Evolutionary conservation across 1,140 invertebrate genomes (phyloP), one percentile per base, ranked within the genome.

Genomic region (Melipona quadrifasciata): DNA sequence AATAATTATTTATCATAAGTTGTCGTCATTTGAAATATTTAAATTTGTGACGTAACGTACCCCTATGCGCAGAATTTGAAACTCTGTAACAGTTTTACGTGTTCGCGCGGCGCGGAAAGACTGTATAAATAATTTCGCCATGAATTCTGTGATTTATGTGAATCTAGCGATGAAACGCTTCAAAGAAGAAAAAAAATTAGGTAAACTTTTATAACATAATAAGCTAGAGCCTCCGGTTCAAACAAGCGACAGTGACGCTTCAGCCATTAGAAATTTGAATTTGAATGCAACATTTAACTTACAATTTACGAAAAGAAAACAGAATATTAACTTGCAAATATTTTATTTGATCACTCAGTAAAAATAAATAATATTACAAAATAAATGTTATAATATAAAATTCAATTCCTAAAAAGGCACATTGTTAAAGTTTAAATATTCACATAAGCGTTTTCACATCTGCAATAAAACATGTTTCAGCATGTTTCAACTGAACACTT

Each of bases 311-410:
- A 34, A 21, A 57, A 31, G 0, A 55, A 39, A 21, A 11, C 55
- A 39, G 1, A 19, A 80, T 51, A 51, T 14, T 14, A 24, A 6
- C 2, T 47, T 47, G 24, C n/a, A 61, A 64, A 79, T 79, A 84
- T 79, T 84, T 31, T 3, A 21, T 21, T 6, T 24, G 39, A 27
- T 61, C 16, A 4, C 10, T 31, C 14, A 51, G 11, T 71, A 31
- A 8, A 72, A 71, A 84, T 84, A 84, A 61, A 83, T 77, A 82
- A 1, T 21, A 70, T 78, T 64, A 79, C 1, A 84, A 84, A 84
- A 84, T 78, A 64, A 24, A 55, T 55, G n/a, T 79, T 51, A 21
- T 31, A 11, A 61, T 34, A 83, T 24, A 71, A 61, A 84, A 72
- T 27, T 71, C 8, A 71, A 71, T 3, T 67, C 19, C 12, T 70